phyloP scores from a whole-genome alignment of 1,140 invertebrate species.

The Chironomus tepperi region DNA sequence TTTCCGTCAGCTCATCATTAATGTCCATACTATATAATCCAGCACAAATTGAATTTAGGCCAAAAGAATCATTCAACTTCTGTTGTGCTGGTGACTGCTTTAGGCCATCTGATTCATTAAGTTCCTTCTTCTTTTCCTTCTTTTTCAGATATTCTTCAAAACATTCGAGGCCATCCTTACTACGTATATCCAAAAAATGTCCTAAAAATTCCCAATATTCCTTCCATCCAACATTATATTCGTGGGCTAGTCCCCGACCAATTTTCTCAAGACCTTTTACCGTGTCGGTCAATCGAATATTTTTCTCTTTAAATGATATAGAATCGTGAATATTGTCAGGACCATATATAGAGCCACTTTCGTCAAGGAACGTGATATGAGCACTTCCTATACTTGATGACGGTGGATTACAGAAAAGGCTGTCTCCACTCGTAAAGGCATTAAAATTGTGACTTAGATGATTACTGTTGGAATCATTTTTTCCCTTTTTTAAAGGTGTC shows the following conservation, averaged over 20 bases:
- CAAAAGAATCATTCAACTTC: slow-evolving; percentile 25
- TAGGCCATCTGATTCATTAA: slow-evolving; percentile 29
- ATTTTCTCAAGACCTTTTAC: slow-evolving; percentile 78
- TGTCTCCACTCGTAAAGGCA: background rate
- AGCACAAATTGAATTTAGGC: slow-evolving; percentile 11
- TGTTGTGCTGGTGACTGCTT: slow-evolving; percentile 27
- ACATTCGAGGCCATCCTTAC: slow-evolving; percentile 55
- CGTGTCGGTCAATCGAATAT: slow-evolving; percentile 59
- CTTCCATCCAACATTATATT: slow-evolving; percentile 71
- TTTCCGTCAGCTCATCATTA: slow-evolving; percentile 25
- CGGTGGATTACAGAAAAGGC: background rate
- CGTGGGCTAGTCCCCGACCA: slow-evolving; percentile 65
- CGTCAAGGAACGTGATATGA: slow-evolving; percentile 5
- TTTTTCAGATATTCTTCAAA: slow-evolving; percentile 65
- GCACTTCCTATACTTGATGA: background rate
- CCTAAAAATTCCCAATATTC: slow-evolving; percentile 87
- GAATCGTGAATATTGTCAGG: slow-evolving; percentile 27
- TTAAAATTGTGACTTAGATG: background rate
- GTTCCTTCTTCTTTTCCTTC: slow-evolving; percentile 30
- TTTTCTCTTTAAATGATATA: slow-evolving; percentile 34
- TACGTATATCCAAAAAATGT: slow-evolving; percentile 64
- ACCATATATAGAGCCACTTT: slow-evolving; percentile 11
- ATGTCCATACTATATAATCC: slow-evolving; percentile 26
- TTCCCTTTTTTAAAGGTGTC: background rate
- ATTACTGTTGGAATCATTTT: slow-evolving; percentile 16